phyloP scores from a whole-genome alignment of 2,888 invertebrate species.

The Andrena marginata region DNA sequence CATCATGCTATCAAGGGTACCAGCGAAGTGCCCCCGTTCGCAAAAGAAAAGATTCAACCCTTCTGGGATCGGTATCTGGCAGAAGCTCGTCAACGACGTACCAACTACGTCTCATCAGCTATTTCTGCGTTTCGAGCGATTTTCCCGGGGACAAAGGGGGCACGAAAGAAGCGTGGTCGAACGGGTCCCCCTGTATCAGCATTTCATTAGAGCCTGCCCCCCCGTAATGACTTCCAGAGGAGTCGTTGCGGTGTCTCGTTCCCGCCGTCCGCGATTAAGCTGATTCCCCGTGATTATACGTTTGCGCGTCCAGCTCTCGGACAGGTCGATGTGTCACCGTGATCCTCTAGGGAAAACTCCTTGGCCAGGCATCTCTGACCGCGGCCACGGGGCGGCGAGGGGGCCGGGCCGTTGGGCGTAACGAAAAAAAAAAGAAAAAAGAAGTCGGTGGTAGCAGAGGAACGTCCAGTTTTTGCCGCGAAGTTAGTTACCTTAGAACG shows the following conservation, averaged over 20 bases:
- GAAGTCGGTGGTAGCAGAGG: constrained; percentile 59
- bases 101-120: neutral
- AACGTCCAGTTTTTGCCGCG: constrained; percentile 76
- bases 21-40: neutral
- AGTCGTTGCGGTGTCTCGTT: constrained; percentile 14
- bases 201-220: constrained; percentile 41
- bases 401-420: constrained; percentile 1
- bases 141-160: constrained; percentile 6
- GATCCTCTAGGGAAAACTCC: constrained; percentile 60
- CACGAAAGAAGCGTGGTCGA: constrained; percentile 20
- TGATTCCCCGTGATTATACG: constrained; percentile 58
- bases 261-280: constrained; percentile 35
- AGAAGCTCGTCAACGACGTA: neutral
- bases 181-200: constrained; percentile 41
- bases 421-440: constrained; percentile 52
- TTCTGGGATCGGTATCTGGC: neutral
- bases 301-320: constrained; percentile 44
- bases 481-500: constrained; percentile 67
- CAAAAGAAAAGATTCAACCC: neutral
- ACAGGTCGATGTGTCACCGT: constrained; percentile 67
- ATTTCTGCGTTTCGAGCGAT: neutral
- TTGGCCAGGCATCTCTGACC: neutral
- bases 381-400: neutral
- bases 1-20: neutral
- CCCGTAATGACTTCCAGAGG: constrained; percentile 31